A percentile compares a stretch with the other conserved stretches of the same genome.
phyloP scores from a whole-genome alignment of 1,140 invertebrate species.

The Papilio polyxenes region DNA sequence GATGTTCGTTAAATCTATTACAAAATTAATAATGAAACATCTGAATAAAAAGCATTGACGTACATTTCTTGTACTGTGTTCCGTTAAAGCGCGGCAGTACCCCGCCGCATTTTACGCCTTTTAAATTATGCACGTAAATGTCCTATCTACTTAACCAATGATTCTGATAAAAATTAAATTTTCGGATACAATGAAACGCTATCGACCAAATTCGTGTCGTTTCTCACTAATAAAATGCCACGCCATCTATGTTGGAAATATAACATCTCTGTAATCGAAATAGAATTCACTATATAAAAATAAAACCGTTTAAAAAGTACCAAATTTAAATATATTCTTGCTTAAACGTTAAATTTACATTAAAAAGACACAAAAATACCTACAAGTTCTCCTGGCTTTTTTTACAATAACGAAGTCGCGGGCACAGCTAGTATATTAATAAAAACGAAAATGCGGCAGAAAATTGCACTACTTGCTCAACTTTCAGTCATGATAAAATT shows the following conservation, averaged over 20 bases:
- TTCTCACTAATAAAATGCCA: not conserved
- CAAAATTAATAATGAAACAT: not conserved
- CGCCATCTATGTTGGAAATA: not conserved
- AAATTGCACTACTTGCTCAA: constrained; percentile 36
- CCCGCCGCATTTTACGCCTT: too few relatives aligned
- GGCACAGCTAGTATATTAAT: too few relatives aligned
- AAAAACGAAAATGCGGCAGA: constrained; percentile 23
- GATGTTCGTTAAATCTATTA: not conserved
- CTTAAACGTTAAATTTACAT: too few relatives aligned
- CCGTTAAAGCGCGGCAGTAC: too few relatives aligned
- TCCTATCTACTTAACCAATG: not conserved
- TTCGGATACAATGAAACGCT: not conserved
- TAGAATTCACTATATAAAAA: not conserved
- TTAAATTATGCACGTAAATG: not conserved
- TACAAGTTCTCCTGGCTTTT: too few relatives aligned
- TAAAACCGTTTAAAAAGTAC: not conserved
- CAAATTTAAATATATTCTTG: too few relatives aligned
- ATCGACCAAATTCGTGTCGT: not conserved
- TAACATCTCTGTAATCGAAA: not conserved
- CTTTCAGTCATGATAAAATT: constrained; percentile 14
- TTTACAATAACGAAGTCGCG: too few relatives aligned
- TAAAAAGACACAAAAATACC: too few relatives aligned
- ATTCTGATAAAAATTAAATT: not conserved
- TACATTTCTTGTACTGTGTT: too few relatives aligned
- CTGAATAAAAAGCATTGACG: too few relatives aligned